Base-by-base conservation (phyloP, 1,140 invertebrate genomes). In the Drosophila hydei region DNA sequence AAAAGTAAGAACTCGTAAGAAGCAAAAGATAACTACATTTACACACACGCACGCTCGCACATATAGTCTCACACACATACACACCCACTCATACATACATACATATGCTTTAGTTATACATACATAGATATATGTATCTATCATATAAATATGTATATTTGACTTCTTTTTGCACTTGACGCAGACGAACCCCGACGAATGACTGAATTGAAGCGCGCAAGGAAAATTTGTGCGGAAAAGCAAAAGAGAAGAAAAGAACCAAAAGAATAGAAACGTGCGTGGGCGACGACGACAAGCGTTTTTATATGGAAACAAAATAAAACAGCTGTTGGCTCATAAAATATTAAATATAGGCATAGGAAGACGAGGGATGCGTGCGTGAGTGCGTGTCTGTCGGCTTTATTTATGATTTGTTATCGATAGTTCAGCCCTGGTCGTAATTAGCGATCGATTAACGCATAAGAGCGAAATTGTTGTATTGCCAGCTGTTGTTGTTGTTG, bases 161-260 rank as follows among this genome's bases (percentile, higher is more conserved):
- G 70, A 87, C 77, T 85, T 85, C 52, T 85, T 85, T 85, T 85
- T 85, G 78, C 71, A 71, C 81, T 87, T 85, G 83, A 67, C 42
- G 47, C 47, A 69, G 45, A 68, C 43, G 40, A 48, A 30, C 4
- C 16, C 38, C 38, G 8, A 14, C n/a, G 27, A 52, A 38, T 51
- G 60, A 64, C 16, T 33, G 47, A 14, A 27, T 38, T 27, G 65
- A 56, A 18, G 25, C 42, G 45, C 23, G 27, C 18, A 16, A 40
- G 33, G 30, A 27, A 71, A 69, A 43, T 38, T n/a, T 33, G 36
- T 16, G 45, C 21, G 30, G 30, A 48, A 38, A 23, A 47, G 16
- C 27, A 19, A 23, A 40, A 3, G 27, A 48, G 19, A 25, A 63
- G 25, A 4, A 5, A 33, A 55, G 14, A 19, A 47, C 9, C 30